Evolutionary conservation across 1,140 invertebrate species (phyloP).

Genomic region (Zaprionus africanus): DNA sequence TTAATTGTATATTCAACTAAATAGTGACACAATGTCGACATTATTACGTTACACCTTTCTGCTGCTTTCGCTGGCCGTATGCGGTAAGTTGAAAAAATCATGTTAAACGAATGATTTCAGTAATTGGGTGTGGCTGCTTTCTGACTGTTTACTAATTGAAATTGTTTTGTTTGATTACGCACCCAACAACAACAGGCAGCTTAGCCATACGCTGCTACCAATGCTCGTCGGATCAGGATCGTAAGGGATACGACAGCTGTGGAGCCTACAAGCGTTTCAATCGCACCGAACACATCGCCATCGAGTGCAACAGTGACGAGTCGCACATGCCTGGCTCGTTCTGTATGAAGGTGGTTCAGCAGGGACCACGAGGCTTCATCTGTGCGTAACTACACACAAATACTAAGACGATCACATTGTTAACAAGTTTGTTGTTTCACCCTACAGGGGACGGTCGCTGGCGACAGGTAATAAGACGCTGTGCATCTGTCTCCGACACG

Average conservation of each 20-base stretch:
- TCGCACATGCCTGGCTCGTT: constrained; percentile 96
- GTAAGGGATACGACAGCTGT: constrained; percentile 91
- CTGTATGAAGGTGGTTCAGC: constrained; percentile 95
- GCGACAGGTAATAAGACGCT: constrained; percentile 95
- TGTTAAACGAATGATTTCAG: not conserved
- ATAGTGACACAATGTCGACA: constrained; percentile 36
- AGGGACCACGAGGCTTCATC: constrained; percentile 95
- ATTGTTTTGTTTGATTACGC: constrained; percentile 20
- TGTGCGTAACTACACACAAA: constrained; percentile 87
- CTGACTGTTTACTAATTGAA: constrained; percentile 31
- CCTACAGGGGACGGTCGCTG: constrained; percentile 95
- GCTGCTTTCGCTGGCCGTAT: constrained; percentile 51
- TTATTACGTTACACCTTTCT: constrained; percentile 50
- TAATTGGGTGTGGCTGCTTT: constrained; percentile 59
- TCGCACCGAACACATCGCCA: constrained; percentile 90
- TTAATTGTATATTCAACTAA: constrained; percentile 21
- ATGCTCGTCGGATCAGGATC: constrained; percentile 92
- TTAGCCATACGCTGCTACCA: constrained; percentile 91
- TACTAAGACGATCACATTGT: not conserved
- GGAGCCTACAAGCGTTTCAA: constrained; percentile 94
- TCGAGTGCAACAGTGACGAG: constrained; percentile 95
- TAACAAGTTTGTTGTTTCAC: not conserved
- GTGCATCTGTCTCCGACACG: constrained; percentile 94
- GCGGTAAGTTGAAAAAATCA: constrained; percentile 38
- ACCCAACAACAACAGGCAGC: constrained; percentile 47